These are phyloP conservation scores for Kryptolebias marmoratus DNA, from an alignment of 2,113 vertebrate genomes.

Conservation along the genomic window DNA sequence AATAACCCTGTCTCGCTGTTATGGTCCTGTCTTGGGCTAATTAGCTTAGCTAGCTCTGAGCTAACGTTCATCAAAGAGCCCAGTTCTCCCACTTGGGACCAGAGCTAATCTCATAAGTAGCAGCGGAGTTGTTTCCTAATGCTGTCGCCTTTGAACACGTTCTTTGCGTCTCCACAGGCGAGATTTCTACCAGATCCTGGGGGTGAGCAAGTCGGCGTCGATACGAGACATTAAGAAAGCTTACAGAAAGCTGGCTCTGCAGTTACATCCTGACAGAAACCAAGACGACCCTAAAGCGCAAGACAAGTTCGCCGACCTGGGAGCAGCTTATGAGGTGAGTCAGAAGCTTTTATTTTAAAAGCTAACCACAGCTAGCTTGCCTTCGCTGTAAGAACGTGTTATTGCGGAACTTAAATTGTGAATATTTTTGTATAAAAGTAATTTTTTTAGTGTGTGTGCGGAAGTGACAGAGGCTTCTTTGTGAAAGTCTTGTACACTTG, in stretches of 20 bases:
- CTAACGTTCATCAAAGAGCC: conserved; percentile 1
- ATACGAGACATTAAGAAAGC: conserved; percentile 98
- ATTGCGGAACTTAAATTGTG: neutral
- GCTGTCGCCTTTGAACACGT: neutral
- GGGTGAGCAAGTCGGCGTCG: conserved; percentile 89
- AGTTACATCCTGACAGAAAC: conserved; percentile 96
- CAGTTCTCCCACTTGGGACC: neutral
- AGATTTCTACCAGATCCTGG: conserved; percentile 96
- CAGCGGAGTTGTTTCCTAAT: neutral
- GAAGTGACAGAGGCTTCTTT: conserved; percentile 5
- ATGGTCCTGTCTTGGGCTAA: neutral
- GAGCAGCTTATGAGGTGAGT: conserved; percentile 95
- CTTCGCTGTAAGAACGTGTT: too few relatives aligned
- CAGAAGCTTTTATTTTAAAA: neutral
- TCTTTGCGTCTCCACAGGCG: conserved; percentile 76
- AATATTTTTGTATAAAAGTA: neutral
- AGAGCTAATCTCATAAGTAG: neutral
- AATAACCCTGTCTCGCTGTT: neutral
- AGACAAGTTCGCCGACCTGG: conserved; percentile 96
- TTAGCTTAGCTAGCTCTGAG: conserved; percentile 20
- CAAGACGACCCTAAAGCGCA: conserved; percentile 93
- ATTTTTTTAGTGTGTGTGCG: neutral
- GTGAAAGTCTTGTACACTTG: conserved; percentile 26
- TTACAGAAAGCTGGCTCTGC: conserved; percentile 95
- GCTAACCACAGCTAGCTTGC: neutral